These are phyloP conservation scores for Hyaena hyaena DNA, from an alignment of 2,113 vertebrate genomes.

Conservation along the genomic window DNA sequence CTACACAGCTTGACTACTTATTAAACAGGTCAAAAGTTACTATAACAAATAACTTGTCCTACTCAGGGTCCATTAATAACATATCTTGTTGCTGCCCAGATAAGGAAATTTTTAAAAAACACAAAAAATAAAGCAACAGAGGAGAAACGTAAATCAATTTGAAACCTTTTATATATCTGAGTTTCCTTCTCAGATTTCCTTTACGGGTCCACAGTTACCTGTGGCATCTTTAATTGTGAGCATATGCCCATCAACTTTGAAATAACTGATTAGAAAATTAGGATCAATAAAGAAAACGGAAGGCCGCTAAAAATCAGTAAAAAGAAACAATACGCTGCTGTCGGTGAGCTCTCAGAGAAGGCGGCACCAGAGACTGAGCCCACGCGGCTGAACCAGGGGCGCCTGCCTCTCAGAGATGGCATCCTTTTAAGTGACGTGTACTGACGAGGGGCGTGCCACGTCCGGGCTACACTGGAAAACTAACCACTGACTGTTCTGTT, in stretches of 20 bases:
- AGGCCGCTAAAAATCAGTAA: not conserved
- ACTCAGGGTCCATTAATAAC: slow-evolving; percentile 86
- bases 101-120: slow-evolving; percentile 61
- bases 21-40: slow-evolving; percentile 89
- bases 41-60: slow-evolving; percentile 86
- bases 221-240: not conserved
- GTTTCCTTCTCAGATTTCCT: not conserved
- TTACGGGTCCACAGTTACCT: not conserved
- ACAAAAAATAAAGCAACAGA: slow-evolving; percentile 21
- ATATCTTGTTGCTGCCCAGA: slow-evolving; percentile 85
- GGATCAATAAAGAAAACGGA: not conserved
- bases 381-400: accelerated
- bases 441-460: not conserved
- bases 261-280: not conserved
- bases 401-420: accelerated
- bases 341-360: not conserved
- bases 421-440: accelerated
- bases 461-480: not conserved
- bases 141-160: not conserved
- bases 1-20: slow-evolving; percentile 85
- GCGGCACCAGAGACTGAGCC: not conserved
- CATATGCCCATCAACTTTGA: not conserved
- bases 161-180: not conserved
- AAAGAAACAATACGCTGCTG: accelerated
- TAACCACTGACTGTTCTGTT: accelerated